A percentile compares a stretch with the other conserved stretches of the same genome.
Evolutionary conservation across 2,888 invertebrate species (phyloP).

Genomic region (Priocnemis perturbator): DNA sequence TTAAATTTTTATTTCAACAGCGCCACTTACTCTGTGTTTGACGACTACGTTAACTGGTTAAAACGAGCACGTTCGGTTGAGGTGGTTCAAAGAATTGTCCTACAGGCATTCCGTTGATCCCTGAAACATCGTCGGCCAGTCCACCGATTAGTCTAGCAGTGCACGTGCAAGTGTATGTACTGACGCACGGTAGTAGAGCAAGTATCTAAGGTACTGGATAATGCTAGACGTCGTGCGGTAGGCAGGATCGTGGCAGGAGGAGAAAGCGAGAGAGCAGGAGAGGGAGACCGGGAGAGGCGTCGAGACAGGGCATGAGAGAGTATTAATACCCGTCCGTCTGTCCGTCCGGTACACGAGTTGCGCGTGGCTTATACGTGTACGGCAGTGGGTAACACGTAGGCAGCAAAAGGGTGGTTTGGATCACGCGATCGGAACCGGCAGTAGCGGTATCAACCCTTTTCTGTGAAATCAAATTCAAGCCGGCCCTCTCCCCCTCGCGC

Average conservation of each 20-base stretch:
- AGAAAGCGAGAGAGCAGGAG: not conserved
- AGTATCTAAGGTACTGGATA: not conserved
- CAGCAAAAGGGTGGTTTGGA: conserved; percentile 61
- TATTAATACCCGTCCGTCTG: conserved; percentile 43
- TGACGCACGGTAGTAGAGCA: no score
- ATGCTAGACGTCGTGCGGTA: conserved; percentile 23
- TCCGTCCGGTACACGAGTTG: conserved; percentile 26
- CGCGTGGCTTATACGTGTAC: conserved; percentile 34
- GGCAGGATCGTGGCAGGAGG: not conserved
- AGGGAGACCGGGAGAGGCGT: not conserved
- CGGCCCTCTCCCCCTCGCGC: conserved; percentile 36
- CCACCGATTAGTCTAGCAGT: no score
- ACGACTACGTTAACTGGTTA: no score
- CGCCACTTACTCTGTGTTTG: no score
- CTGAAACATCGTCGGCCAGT: no score
- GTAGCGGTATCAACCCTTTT: conserved; percentile 68
- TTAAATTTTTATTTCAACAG: no score
- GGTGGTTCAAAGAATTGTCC: no score
- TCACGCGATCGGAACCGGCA: conserved; percentile 69
- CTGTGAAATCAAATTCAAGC: conserved; percentile 71
- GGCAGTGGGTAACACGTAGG: conserved; percentile 44
- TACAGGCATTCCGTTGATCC: no score
- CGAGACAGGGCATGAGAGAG: conserved; percentile 9
- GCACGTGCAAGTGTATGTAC: no score
- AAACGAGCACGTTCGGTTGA: no score